phyloP scores from a whole-genome alignment of 1,140 invertebrate species.

The Mylabris phalerata region DNA sequence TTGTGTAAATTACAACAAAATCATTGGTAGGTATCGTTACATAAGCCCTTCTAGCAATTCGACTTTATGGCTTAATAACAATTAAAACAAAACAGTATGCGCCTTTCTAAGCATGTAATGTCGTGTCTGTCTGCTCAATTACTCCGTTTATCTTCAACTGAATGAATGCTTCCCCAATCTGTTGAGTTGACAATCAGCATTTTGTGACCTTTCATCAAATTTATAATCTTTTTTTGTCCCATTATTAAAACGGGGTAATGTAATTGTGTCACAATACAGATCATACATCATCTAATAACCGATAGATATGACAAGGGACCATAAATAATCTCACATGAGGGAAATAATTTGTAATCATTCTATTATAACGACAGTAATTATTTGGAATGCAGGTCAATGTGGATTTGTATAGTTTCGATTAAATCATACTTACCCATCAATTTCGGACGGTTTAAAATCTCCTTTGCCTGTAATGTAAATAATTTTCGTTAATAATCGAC shows the following conservation, averaged over 20 bases:
- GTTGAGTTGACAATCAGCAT: too few species aligned
- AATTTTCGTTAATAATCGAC: too few species aligned
- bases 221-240: too few species aligned
- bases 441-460: constrained; percentile 50
- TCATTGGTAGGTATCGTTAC: constrained; percentile 9
- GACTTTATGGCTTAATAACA: constrained; percentile 9
- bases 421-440: constrained; percentile 46
- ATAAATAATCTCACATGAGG: constrained; percentile 26
- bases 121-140: constrained; percentile 1
- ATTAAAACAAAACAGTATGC: constrained; percentile 11
- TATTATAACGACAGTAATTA: constrained; percentile 21
- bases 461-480: constrained; percentile 42
- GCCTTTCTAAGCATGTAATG: constrained; percentile 1
- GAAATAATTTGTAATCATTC: constrained; percentile 35
- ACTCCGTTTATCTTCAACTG: constrained; percentile 8
- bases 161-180: neutral
- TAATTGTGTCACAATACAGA: constrained; percentile 7
- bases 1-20: constrained; percentile 5
- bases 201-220: too few species aligned
- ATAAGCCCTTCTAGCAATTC: constrained; percentile 11
- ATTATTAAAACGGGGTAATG: too few species aligned
- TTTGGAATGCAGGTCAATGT: constrained; percentile 12
- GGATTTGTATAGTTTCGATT: neutral
- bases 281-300: constrained; percentile 16
- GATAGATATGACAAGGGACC: constrained; percentile 22